Base-by-base conservation (phyloP, 2,113 vertebrate species). In the Porphyrio hochstetteri region DNA sequence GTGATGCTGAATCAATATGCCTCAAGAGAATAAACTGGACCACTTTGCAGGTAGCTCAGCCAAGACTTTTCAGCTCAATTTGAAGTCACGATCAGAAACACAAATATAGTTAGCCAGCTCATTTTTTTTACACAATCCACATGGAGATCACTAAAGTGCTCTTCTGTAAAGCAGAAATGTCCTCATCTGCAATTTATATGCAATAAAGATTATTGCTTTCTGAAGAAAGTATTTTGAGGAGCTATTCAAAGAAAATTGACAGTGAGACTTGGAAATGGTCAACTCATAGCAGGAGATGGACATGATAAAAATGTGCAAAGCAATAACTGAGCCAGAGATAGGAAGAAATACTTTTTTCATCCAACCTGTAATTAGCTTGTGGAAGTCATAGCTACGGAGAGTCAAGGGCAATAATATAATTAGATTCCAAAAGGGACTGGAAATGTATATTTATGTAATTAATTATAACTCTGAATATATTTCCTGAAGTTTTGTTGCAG, bases 381-480 rank as follows among this genome's bases (percentile, higher is more conserved):
- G 77, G 86, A 96, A 95, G 33, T 92, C 88, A 88, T 35, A 92
- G 67, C 65, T 88, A 63, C 11, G 72, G 72, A 84, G 27, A 88
- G 69, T 92, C 57, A 91, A 96, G 91, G 90, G 70, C 68, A 93
- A 93, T 80, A 93, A 72, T 82, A 86, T 87, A 89, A 96, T 93
- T 96, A 92, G 61, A 72, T 92, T 84, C 65, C 84, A 92, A 91
- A 89, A 79, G 77, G 21, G 88, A 92, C 46, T 88, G 90, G 69
- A 95, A 94, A 76, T 68, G 14, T 93, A 82, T 95, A 93, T 90
- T 83, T 80, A 64, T 94, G 89, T 91, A 94, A 93, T 96, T 94
- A 96, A 96, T 90, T 93, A 92, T 84, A 88, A 79, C 70, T 88
- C 56, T 95, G 82, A 33, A 63, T 92, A 19, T 70, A 68, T 91